These are phyloP conservation scores for Pseudocheirus occidentalis DNA, from an alignment of 2,797 vertebrate species.

Conservation along the genomic window DNA sequence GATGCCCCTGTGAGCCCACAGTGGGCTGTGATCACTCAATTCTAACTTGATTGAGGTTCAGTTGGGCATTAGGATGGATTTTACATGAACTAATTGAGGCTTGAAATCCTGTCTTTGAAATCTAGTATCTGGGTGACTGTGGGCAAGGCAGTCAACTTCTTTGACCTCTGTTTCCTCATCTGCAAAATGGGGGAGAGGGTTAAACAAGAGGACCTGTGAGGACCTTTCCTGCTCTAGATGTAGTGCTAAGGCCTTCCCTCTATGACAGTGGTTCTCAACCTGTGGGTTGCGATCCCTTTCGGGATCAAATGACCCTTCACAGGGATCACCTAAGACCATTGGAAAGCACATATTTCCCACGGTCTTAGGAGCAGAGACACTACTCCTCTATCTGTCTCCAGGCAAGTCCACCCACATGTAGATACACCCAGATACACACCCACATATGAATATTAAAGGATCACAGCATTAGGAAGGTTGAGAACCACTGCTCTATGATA, in stretches of 20 bases:
- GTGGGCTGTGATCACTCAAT: conserved; percentile 68
- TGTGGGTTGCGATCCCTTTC: too few species aligned
- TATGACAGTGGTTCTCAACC: too few species aligned
- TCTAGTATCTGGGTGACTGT: not conserved
- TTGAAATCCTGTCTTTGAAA: conserved; percentile 58
- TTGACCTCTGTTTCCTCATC: not conserved
- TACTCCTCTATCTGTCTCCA: too few species aligned
- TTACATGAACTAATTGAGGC: conserved; percentile 75
- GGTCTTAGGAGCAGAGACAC: too few species aligned
- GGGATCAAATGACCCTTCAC: too few species aligned
- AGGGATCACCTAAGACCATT: too few species aligned
- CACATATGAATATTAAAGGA: too few species aligned
- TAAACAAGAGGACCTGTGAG: not conserved
- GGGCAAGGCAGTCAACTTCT: not conserved
- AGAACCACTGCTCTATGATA: not conserved
- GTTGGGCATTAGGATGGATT: conserved; percentile 69
- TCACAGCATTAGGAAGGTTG: too few species aligned
- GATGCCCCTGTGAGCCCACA: conserved; percentile 62
- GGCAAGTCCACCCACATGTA: too few species aligned
- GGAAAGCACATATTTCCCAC: too few species aligned
- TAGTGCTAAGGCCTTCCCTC: not conserved
- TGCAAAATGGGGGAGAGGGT: not conserved
- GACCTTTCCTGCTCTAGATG: not conserved
- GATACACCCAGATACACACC: too few species aligned
- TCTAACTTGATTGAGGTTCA: conserved; percentile 72